Evolutionary conservation across 30 jellyfish, hydroid and myxozoan genomes (phyloP), one percentile per base, ranked within the genome.

Genomic region (Cassiopea andromeda): DNA sequence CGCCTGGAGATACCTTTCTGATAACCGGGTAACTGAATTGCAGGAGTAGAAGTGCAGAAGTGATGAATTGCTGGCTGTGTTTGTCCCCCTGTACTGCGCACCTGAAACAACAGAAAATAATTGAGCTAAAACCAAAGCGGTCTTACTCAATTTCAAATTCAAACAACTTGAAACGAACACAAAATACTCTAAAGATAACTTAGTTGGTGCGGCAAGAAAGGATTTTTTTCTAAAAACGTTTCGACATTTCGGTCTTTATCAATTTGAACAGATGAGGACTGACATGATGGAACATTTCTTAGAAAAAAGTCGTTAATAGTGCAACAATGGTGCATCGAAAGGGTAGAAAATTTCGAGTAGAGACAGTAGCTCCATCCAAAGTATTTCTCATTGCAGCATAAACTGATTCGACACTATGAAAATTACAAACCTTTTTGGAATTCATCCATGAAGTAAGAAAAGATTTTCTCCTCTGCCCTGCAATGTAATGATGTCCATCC

Each of bases 21-120:
- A 60, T 89, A 69, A 47, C 92, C 54, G 16, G 96, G 96, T 60
- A 89, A 75, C 88, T 89, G 87, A 59, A 89, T 89, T 1, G 88
- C 96, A 69, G 96, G 96, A 6, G 73, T 47, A n/a, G 91, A 59
- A 2, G 92, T 82, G 46, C 96, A 89, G 74, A 89, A 89, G 44
- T 89, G 96, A 72, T 89, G 96, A 27, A 89, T 89, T 75, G 73
- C 73, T 15, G 86, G 17, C 46, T 16, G 90, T 58, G 60, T 77
- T 19, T n/a, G 12, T 5, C 14, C 46, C 48, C 17, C 64, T 49
- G 60, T 83, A 19, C 75, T 78, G 66, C 19, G 44, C 50, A 77
- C 44, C 92, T 73, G 66, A n/a, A 61, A 8, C 14, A 61, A 2
- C 2, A 61, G 43, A 17, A 14, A 4, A 61, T 14, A 61, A 3